Evolutionary conservation across 2,888 invertebrate genomes (phyloP).

Genomic region (Chaitophorus viminalis): DNA sequence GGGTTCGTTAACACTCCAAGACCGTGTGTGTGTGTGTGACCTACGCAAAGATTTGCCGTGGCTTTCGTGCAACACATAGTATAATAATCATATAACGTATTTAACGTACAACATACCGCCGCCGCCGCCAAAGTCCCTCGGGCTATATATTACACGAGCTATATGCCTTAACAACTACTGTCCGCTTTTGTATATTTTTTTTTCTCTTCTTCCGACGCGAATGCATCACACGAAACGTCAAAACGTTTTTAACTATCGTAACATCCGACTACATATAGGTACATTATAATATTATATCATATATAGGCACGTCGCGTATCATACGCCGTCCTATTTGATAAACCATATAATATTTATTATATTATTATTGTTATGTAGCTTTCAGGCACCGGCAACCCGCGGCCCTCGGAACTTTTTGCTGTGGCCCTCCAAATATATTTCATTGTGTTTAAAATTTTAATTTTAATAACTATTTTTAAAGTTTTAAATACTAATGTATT

Average conservation of each 20-base stretch:
- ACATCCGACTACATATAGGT: not conserved
- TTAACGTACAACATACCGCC: too few relatives aligned
- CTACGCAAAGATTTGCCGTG: conserved; percentile 53
- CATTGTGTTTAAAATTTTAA: too few relatives aligned
- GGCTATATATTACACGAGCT: not conserved
- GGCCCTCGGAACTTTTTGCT: too few relatives aligned
- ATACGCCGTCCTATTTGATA: too few relatives aligned
- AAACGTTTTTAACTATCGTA: not conserved
- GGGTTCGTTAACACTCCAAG: conserved; percentile 13
- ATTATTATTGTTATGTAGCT: too few relatives aligned
- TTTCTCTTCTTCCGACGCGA: not conserved
- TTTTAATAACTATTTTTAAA: too few relatives aligned
- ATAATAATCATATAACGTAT: too few relatives aligned
- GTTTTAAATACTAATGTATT: too few relatives aligned
- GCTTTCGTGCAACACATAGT: not conserved
- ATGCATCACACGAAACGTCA: not conserved
- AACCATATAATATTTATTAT: too few relatives aligned
- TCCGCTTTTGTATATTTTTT: not conserved
- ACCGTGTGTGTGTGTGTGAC: conserved; percentile 16
- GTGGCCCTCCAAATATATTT: too few relatives aligned
- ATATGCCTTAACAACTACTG: not conserved
- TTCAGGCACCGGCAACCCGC: too few relatives aligned
- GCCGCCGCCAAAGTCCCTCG: too few relatives aligned
- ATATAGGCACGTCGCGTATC: not conserved
- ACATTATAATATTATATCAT: conserved; percentile 1